phyloP scores from a whole-genome alignment of 2,888 invertebrate genomes.

The Branchellion lobata region DNA sequence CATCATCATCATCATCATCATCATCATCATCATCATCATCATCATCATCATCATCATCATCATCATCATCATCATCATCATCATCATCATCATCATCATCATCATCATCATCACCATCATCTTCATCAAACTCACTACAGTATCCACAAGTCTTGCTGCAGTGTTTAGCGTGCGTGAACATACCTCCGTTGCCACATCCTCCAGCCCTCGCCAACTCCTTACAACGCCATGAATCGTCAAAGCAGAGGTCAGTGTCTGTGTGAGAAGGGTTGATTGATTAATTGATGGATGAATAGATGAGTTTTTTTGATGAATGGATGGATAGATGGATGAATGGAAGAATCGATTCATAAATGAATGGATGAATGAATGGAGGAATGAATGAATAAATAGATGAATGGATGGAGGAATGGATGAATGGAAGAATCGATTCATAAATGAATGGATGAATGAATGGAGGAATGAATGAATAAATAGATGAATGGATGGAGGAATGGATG shows the following conservation, averaged over 20 bases:
- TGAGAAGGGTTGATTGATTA: not conserved
- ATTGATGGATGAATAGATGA: not conserved
- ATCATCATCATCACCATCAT: not conserved
- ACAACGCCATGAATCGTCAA: constrained; percentile 48
- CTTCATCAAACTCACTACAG: constrained; percentile 49
- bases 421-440: too few relatives aligned
- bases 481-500: too few relatives aligned
- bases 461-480: too few relatives aligned
- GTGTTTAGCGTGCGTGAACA: constrained; percentile 50
- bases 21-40: constrained; percentile 6
- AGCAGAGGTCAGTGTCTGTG: constrained; percentile 48
- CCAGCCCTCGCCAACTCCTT: constrained; percentile 44
- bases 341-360: too few relatives aligned
- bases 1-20: constrained; percentile 2
- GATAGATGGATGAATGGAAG: too few relatives aligned
- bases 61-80: not conserved
- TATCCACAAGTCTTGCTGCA: constrained; percentile 50
- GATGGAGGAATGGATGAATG: too few relatives aligned
- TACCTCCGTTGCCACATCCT: constrained; percentile 43
- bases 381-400: too few relatives aligned
- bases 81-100: constrained; percentile 9
- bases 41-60: constrained; percentile 1
- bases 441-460: too few relatives aligned
- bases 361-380: too few relatives aligned
- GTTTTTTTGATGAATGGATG: not conserved